Evolutionary conservation across 2,113 vertebrate genomes (phyloP).

Genomic region (Chaetodon auriga): DNA sequence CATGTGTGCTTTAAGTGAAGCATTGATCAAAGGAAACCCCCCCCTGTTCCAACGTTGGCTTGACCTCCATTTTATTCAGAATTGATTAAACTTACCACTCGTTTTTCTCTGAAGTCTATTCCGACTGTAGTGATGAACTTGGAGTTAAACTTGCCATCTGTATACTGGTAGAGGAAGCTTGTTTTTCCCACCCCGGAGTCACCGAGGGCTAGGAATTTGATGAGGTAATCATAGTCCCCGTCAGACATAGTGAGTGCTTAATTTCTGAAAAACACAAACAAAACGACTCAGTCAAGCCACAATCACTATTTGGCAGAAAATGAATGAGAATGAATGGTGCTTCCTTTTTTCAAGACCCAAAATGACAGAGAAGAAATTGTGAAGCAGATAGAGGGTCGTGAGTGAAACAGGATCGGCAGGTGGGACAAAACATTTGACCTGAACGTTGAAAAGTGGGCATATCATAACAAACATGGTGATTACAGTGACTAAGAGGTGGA

Average conservation of each 20-base stretch:
- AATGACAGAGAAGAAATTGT: neutral
- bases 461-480: too few species aligned
- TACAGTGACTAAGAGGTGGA: too few species aligned
- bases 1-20: neutral
- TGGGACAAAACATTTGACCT: too few species aligned
- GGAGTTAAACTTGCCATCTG: conserved; percentile 96
- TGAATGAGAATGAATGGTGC: neutral
- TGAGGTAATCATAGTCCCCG: conserved; percentile 99
- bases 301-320: neutral
- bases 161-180: conserved; percentile 97
- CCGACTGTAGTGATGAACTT: conserved; percentile 99
- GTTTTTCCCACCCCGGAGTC: conserved; percentile 99
- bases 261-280: conserved; percentile 70
- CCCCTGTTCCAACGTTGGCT: neutral
- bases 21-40: neutral
- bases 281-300: conserved; percentile 11
- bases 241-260: conserved; percentile 93
- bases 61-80: neutral
- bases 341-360: neutral
- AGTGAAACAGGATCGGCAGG: too few species aligned
- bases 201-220: conserved; percentile 97
- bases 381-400: neutral
- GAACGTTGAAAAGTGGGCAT: too few species aligned
- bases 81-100: conserved; percentile 89
- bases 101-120: conserved; percentile 98